phyloP scores from a whole-genome alignment of 2,113 vertebrate species.

The Pelvicachromis taeniatus region DNA sequence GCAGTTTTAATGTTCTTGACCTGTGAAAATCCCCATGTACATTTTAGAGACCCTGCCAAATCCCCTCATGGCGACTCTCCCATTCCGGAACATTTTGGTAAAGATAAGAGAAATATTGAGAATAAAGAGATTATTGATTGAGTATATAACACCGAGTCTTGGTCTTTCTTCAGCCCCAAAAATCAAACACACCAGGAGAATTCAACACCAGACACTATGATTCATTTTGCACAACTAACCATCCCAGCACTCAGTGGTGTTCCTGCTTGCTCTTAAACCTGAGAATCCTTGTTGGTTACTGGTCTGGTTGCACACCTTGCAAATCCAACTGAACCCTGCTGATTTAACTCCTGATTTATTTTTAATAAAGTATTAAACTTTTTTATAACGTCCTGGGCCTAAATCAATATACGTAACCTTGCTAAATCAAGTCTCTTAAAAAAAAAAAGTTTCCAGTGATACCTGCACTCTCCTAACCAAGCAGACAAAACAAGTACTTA shows the following conservation, averaged over 20 bases:
- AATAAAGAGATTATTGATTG: too few relatives aligned
- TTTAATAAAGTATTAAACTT: background rate
- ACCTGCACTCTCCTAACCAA: background rate
- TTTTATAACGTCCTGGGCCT: too few relatives aligned
- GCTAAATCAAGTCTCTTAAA: background rate
- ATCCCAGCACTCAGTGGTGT: fast-evolving
- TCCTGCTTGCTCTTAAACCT: background rate
- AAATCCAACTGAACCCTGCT: background rate
- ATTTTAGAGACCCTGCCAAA: too few relatives aligned
- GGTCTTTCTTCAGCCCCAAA: too few relatives aligned
- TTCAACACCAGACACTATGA: background rate
- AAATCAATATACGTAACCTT: background rate
- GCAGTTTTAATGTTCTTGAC: too few relatives aligned
- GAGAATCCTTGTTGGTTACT: background rate
- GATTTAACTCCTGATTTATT: background rate
- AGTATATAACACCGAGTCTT: too few relatives aligned
- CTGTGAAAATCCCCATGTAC: too few relatives aligned
- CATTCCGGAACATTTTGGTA: too few relatives aligned
- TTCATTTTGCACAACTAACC: background rate
- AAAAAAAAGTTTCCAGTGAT: background rate
- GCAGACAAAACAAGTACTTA: background rate
- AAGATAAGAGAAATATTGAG: too few relatives aligned
- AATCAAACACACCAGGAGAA: too few relatives aligned
- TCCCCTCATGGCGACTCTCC: too few relatives aligned
- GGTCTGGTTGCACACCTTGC: background rate